These are phyloP conservation scores for Tychaedon coryphoeus DNA, from an alignment of 2,113 vertebrate genomes.

Conservation along the genomic window DNA sequence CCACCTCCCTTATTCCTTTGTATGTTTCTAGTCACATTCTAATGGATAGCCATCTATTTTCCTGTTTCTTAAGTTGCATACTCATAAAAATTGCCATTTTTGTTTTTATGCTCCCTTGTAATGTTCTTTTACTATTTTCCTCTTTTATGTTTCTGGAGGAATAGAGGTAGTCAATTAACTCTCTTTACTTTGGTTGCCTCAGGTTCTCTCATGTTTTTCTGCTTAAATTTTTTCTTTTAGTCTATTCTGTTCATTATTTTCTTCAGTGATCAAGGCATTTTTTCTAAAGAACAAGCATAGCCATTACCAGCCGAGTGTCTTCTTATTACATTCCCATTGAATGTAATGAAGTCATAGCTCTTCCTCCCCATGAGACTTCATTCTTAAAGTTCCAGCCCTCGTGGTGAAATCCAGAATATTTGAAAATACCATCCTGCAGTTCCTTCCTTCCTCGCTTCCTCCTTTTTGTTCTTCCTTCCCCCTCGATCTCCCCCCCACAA, in stretches of 20 bases:
- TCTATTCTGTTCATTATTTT: background rate
- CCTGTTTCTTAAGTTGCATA: background rate
- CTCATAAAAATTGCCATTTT: background rate
- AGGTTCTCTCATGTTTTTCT: background rate
- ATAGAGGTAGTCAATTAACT: background rate
- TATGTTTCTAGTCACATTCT: background rate
- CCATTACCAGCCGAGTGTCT: background rate
- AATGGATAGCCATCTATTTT: background rate
- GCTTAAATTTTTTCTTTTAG: background rate
- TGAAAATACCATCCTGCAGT: background rate
- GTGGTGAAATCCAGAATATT: background rate
- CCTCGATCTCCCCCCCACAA: accelerated
- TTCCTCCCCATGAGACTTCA: background rate
- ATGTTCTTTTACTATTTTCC: background rate
- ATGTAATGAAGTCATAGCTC: background rate
- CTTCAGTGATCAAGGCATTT: background rate
- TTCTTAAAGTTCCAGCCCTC: background rate
- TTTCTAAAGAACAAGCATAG: background rate
- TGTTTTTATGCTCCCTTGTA: background rate
- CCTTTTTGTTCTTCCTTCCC: background rate
- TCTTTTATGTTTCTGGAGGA: background rate
- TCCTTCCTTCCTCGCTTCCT: background rate
- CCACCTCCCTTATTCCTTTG: background rate
- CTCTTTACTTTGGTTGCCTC: background rate
- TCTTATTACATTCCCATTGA: background rate